phyloP scores from a whole-genome alignment of 2,888 invertebrate genomes.

The Cephus spinipes region DNA sequence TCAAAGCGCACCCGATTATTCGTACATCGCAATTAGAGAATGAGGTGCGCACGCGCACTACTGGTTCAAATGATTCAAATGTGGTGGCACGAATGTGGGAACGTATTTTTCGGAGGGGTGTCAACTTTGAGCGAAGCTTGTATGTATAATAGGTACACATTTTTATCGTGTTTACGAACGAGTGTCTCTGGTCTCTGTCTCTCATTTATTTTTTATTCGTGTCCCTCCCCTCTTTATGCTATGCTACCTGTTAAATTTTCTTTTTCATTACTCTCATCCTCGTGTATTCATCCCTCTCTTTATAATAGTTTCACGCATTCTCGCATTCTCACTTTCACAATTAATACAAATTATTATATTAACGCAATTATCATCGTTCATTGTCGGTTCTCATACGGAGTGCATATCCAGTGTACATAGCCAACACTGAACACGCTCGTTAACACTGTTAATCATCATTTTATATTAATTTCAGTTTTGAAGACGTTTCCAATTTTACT shows the following conservation, averaged over 20 bases:
- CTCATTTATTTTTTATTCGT: constrained; percentile 7
- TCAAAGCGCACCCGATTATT: background rate
- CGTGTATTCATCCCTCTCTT: constrained; percentile 8
- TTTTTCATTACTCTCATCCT: constrained; percentile 11
- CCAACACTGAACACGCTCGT: constrained; percentile 9
- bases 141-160: constrained; percentile 42
- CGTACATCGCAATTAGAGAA: background rate
- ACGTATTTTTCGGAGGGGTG: background rate
- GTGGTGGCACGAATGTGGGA: background rate
- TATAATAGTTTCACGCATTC: constrained; percentile 12
- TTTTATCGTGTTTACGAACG: constrained; percentile 39
- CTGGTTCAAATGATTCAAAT: background rate
- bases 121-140: background rate
- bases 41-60: no score
- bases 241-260: background rate
- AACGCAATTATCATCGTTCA: background rate
- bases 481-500: background rate
- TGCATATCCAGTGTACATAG: constrained; percentile 11
- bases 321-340: constrained; percentile 11
- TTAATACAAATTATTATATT: background rate
- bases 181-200: constrained; percentile 12
- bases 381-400: background rate
- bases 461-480: background rate
- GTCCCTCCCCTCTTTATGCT: background rate
- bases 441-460: background rate